Conservation (phyloP, 2,797 vertebrate species). For the Malacoraja senta region DNA sequence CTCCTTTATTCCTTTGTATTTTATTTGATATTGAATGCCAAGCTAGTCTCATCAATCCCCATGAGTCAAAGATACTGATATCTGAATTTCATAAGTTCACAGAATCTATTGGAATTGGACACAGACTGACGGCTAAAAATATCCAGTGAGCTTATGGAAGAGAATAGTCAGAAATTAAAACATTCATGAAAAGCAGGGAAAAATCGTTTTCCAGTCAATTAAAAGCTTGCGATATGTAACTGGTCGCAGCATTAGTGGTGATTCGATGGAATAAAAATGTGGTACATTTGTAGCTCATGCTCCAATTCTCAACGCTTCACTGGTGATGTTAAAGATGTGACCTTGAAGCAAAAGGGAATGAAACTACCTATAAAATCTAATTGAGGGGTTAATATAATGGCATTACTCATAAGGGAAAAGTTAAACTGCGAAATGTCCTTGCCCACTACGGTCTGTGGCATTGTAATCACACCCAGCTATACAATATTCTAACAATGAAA, state of each 20-base stretch:
- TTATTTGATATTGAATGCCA: not conserved
- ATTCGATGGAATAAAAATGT: not conserved
- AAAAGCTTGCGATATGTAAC: not conserved
- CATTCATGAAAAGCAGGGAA: not conserved
- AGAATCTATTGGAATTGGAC: not conserved
- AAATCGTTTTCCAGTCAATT: not conserved
- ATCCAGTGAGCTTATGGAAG: not conserved
- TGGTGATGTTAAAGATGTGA: not conserved
- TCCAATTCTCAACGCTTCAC: not conserved
- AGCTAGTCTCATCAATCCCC: not conserved
- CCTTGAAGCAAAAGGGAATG: not conserved
- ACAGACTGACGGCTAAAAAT: not conserved
- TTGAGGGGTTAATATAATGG: not conserved
- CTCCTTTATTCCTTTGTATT: not conserved
- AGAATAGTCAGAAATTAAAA: not conserved
- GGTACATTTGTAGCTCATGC: not conserved
- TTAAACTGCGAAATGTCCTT: not conserved
- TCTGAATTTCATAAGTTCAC: not conserved
- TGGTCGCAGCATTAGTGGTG: not conserved
- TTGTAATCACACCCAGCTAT: not conserved
- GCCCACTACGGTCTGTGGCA: not conserved
- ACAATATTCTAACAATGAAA: not conserved
- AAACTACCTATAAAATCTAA: slow-evolving; percentile 18
- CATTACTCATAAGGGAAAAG: not conserved
- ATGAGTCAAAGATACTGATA: not conserved